phyloP scores from a whole-genome alignment of 2,888 invertebrate genomes.

The Cerceris ruficornis region DNA sequence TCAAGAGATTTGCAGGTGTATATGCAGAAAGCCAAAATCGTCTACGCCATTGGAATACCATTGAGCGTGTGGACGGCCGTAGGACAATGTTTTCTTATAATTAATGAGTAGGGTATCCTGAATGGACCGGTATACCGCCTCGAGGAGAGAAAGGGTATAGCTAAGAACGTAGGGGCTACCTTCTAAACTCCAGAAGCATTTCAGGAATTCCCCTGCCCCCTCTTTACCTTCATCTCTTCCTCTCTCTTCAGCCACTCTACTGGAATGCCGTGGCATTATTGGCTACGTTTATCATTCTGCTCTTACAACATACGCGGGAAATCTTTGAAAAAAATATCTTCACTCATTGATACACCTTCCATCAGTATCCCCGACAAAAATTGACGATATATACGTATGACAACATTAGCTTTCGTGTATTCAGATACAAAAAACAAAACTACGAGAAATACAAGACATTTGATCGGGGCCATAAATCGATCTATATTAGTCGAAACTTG shows the following conservation, averaged over 20 bases:
- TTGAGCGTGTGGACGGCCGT: constrained; percentile 53
- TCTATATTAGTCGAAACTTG: constrained; percentile 12
- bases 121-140: constrained; percentile 76
- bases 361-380: too few relatives aligned
- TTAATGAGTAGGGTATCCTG: constrained; percentile 76
- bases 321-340: constrained; percentile 48
- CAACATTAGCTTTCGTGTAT: too few relatives aligned
- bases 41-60: constrained; percentile 23
- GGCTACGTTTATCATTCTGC: constrained; percentile 67
- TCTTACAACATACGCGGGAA: constrained; percentile 46
- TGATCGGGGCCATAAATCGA: neutral
- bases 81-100: constrained; percentile 79
- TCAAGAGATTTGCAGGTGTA: constrained; percentile 16
- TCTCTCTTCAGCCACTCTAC: constrained; percentile 32
- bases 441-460: too few relatives aligned
- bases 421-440: too few relatives aligned
- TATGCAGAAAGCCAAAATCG: neutral
- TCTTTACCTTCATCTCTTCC: constrained; percentile 19
- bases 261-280: constrained; percentile 71
- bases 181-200: constrained; percentile 70
- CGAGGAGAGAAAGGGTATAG: constrained; percentile 74
- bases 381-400: too few relatives aligned
- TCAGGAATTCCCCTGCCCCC: constrained; percentile 67
- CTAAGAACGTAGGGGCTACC: constrained; percentile 73
- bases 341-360: too few relatives aligned